Base-by-base conservation (phyloP, 2,113 vertebrate genomes). In the Channa argus region DNA sequence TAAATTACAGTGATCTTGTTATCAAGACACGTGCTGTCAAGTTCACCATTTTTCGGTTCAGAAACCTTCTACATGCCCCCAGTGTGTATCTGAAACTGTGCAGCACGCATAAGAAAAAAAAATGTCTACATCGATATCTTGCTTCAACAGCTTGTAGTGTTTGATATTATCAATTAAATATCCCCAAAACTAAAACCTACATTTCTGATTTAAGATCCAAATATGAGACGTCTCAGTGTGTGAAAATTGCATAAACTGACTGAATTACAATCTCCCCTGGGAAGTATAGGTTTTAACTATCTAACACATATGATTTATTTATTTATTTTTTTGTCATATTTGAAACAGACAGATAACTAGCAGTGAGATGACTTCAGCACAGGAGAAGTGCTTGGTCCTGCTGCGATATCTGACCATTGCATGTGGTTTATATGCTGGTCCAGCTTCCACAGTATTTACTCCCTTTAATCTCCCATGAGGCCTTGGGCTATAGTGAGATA, bases 401-500 rank as follows among this genome's bases (percentile, higher is more conserved):
- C 83, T 59, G 79, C 71, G 66, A 80, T 59, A 73, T 70, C 69
- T 67, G 76, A 50, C 58, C 83, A 8, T 56, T 76, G 55, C 36
- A 50, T 60, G 68, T 38, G 62, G 77, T 76, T 84, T 39, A 72
- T 64, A 75, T 72, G 71, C 66, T 37, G 80, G 71, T 75, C 84
- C 76, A 61, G 76, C 81, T 73, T 66, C 71, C 53, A 41, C 53
- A 50, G 80, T 76, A 82, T 87, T 91, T 88, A 43, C 82, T 72
- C 15, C 71, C 56, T 81, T 83, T 79, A 88, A 87, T 88, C 88
- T 90, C 89, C 88, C 89, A 74, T 71, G 79, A 89, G 80, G 84
- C 86, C 83, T 77, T 67, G 56, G 82, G 91, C 79, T 65, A 34
- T 54, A 88, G 74, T 71, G 74, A 85, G 79, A 85, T 82, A 77